Evolutionary conservation across 2,888 invertebrate species (phyloP), one percentile per base, ranked within the genome.

Genomic region (Griposia aprilina): DNA sequence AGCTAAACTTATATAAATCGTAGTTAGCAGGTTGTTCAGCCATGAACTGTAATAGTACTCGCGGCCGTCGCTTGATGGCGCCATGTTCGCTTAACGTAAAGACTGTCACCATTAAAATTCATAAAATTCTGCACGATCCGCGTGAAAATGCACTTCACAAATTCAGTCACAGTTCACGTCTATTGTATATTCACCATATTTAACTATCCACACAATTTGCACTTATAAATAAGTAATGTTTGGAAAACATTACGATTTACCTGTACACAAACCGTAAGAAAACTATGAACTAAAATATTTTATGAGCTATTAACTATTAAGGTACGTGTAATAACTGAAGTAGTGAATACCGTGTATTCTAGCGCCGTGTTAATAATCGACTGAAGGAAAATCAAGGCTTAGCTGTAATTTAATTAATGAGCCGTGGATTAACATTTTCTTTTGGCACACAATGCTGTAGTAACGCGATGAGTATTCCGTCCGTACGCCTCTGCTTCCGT

Each of bases 51-150:
- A 97, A 90, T 88, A 97, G 91, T 95, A 97, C 97, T 76, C 96
- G 95, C 70, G 97, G 97, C 93, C 96, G 96, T 95, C 97, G 97
- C 96, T 96, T 96, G 96, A 96, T 93, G 97, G 97, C 95, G 97
- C 96, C 97, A 96, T 97, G 94, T 62, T 97, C 97, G 93, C 97
- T 97, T 90, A 97, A 95, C 83, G 97, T 95, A 93, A 98, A 97
- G 95, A 98, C 97, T 95, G 98, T 97, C 96, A 98, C 98, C 98
- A 98, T 98, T 92, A 93, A 95, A 94, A 93, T 91, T 93, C 96
- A 96, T 96, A 92, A 93, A 95, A 93, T 91, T 60, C 85, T 87
- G 81, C 89, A 89, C 88, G 81, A 79, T 88, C 77, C 78, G 76
- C 82, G 82, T 84, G 81, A 89, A 91, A 89, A 75, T 68, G 50